Base-by-base conservation (phyloP, 2,797 vertebrate genomes). In the Enteromius mattozi region DNA sequence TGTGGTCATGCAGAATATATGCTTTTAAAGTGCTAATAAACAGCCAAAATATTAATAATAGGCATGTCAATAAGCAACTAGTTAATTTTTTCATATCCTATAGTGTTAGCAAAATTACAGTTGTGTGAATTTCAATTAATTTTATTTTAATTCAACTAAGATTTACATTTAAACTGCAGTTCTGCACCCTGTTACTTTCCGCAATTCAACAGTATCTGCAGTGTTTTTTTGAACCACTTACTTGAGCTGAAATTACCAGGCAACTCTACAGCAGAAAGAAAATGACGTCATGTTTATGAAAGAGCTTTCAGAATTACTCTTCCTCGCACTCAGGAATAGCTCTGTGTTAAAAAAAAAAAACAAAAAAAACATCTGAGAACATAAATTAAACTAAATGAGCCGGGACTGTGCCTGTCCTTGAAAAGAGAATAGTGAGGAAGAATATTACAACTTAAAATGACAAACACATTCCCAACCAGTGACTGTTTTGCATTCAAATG, bases 401-500 rank as follows among this genome's bases (percentile, higher is more conserved):
- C 81, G 86, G 85, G 84, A 77, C 89, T 90, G 83, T 81, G 83
- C 75, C 16, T 84, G 88, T 91, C 91, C 92, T 93, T 93, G 92
- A 93, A 92, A 91, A 54, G 54, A 86, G 90, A 92, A 93, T 89
- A 90, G 92, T 92, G 87, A 86, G n/a, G 87, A 80, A 70, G 85
- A 89, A 91, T 89, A 89, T 89, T 88, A 77, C 86, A 88, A 89
- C 65, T 88, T 91, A 49, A 72, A 86, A 82, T 61, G 56, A 61
- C 85, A 35, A 61, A 66, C 66, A 76, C 42, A 82, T 84, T 76
- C 63, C 63, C 69, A 17, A 70, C 49, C 49, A 47, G 24, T 16
- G 33, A 59, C 30, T 79, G 72, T 78, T 85, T 81, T 79, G 71
- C 51, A 87, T 88, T 87, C 84, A 42, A 78, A 71, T 83, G 72